Evolutionary conservation across 1,140 invertebrate species (phyloP), one percentile per base, ranked within the genome.

Genomic region (Carposina sasakii): DNA sequence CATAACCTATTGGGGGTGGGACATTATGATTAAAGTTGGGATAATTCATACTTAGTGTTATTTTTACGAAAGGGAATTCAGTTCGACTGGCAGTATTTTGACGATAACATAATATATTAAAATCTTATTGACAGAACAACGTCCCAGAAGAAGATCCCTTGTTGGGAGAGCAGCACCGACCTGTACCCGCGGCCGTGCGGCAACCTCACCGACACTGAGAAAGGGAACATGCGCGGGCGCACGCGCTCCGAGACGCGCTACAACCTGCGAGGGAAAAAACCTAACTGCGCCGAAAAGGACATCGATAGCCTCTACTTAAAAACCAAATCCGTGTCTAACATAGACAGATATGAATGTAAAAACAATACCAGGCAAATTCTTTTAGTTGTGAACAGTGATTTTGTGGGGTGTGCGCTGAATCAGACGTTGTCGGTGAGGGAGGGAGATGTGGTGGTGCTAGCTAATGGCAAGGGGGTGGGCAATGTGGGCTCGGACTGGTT

Each of bases 101-200:
- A 12, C 8, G 39, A 41, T 12, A 22, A 12, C 9, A 19, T 17
- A 22, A 20, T 6, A 9, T 17, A 41, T 19, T 41, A 28, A 17
- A 41, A 13, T 16, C 9, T 45, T 22, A 13, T 30, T 67, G 71
- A 20, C 63, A 86, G 82, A 51, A 55, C 77, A 53, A 72, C 75
- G 8, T 16, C 71, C 2, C 81, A 81, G 40, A 88, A 86, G 55
- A 86, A 87, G 40, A 86, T 87, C 0, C 90, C 90, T 2, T 93
- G 92, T 59, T 93, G 92, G 92, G 92, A 93, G 71, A 91, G 91
- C 50, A 91, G 90, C 43, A 91, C 91, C 0, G 92, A 93, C 69
- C 88, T 93, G 24, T 93, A 93, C 65, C 92, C 92, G 0, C 88
- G 88, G 22, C 92, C 92, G 0, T 87, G 86, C 61, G 90, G 91